Evolutionary conservation across 2,113 vertebrate genomes (phyloP), one percentile per base, ranked within the genome.

Genomic region (Hassar affinis): DNA sequence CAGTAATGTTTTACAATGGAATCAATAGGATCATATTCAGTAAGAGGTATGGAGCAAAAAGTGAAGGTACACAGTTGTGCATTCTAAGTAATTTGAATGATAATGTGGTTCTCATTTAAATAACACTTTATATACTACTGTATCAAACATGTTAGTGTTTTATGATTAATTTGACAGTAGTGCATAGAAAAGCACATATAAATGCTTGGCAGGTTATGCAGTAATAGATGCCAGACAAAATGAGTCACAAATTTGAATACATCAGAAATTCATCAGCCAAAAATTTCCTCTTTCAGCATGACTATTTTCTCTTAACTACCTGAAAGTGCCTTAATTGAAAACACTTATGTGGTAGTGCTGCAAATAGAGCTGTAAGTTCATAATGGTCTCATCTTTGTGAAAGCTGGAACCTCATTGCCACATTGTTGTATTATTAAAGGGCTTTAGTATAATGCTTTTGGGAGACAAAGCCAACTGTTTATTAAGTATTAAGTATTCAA

Each of bases 241-340:
- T 45, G 20, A 45, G 35, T 45, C 38, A 69, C 20, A 12, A 25
- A 45, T 38, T 17, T 66, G 64, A 66, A 35, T 38, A 35, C 64
- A 38, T 66, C 33, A 66, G 3, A 66, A 14, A 35, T 38, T 35
- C 7, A 69, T 42, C 64, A 68, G 20, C 35, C 35, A 35, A 69
- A 12, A n/a, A 47, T 71, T 45, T 47, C 25, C 68, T 71, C 38
- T 71, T 47, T 71, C 45, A 71, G 38, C 1, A n/a, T n/a, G 25
- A 45, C 38, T 71, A 47, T 71, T 45, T 71, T 71, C 10, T 25
- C 38, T 71, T 71, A 71, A 71, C 42, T 71, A 71, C 38, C 38
- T 71, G 68, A 71, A 71, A 47, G 38, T 71, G 68, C 11, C 68
- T 47, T 45, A 71, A 71, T 47, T 71, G 38, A 71, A 47, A n/a